phyloP scores from a whole-genome alignment of 2,797 vertebrate species.

The Microctenopoma steveboyesi region DNA sequence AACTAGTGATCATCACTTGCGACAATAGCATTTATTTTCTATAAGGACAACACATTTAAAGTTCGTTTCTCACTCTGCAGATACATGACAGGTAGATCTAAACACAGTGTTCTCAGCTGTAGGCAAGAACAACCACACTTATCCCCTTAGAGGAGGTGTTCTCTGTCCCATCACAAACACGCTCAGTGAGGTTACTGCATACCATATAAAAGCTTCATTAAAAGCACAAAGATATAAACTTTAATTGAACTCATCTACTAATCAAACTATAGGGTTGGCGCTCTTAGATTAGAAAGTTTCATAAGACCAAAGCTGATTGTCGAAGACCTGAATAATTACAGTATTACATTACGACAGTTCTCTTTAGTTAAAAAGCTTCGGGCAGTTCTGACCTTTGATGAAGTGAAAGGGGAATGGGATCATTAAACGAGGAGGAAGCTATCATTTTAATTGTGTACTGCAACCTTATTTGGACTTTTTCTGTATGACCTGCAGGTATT shows the following conservation, averaged over 20 bases:
- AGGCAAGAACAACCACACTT: neutral
- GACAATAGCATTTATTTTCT: constrained; percentile 17
- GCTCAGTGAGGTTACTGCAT: too few species aligned
- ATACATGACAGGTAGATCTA: too few species aligned
- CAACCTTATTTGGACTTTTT: too few species aligned
- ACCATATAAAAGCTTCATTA: too few species aligned
- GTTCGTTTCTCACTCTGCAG: constrained; percentile 2
- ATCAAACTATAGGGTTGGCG: neutral
- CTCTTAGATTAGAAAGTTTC: neutral
- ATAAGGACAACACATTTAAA: constrained; percentile 13
- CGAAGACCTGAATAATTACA: neutral
- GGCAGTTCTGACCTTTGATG: neutral
- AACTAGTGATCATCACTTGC: constrained; percentile 42
- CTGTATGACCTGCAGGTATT: neutral
- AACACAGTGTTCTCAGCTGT: too few species aligned
- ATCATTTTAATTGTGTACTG: too few species aligned
- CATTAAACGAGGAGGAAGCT: too few species aligned
- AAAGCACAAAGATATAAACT: too few species aligned
- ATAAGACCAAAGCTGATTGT: neutral
- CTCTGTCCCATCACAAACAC: too few species aligned
- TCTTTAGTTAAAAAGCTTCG: neutral
- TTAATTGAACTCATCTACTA: neutral
- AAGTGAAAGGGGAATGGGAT: neutral
- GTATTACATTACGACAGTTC: neutral
- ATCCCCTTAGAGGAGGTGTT: too few species aligned